Conservation (phyloP, 2,888 invertebrate genomes). For the Stenodema calcarata region DNA sequence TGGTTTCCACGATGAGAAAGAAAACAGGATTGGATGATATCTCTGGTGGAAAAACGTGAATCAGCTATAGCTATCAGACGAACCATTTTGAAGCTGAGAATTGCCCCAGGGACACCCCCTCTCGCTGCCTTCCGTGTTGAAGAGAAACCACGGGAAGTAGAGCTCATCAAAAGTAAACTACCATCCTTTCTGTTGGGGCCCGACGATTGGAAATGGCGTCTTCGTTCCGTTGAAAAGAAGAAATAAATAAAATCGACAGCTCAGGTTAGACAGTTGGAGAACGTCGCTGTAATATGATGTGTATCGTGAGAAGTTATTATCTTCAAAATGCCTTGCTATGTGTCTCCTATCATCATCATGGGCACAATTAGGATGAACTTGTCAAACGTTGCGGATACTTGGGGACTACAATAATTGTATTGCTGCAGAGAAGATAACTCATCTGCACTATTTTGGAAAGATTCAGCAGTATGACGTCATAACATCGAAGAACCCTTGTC, state of each 20-base stretch:
- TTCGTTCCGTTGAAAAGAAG: not conserved
- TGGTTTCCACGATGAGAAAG: not conserved
- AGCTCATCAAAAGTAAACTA: not conserved
- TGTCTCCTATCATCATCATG: too few relatives aligned
- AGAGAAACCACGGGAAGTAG: not conserved
- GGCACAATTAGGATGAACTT: too few relatives aligned
- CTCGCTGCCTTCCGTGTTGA: not conserved
- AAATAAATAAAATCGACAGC: not conserved
- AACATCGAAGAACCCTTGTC: too few relatives aligned
- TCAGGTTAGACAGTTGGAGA: too few relatives aligned
- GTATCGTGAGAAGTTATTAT: too few relatives aligned
- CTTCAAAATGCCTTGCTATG: too few relatives aligned
- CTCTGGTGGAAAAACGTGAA: slow-evolving; percentile 14
- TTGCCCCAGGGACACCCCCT: slow-evolving; percentile 12
- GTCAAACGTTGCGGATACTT: too few relatives aligned
- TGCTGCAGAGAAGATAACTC: too few relatives aligned
- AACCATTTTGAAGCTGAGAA: slow-evolving; percentile 14
- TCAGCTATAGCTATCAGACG: slow-evolving; percentile 41
- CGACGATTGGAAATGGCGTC: not conserved
- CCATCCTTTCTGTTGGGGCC: not conserved
- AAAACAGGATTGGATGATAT: slow-evolving; percentile 36
- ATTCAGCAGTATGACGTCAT: too few relatives aligned
- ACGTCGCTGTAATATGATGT: too few relatives aligned
- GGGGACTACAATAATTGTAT: too few relatives aligned
- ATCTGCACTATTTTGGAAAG: too few relatives aligned